Conservation (phyloP, 2,888 invertebrate species). For the Perithous albicinctus region DNA sequence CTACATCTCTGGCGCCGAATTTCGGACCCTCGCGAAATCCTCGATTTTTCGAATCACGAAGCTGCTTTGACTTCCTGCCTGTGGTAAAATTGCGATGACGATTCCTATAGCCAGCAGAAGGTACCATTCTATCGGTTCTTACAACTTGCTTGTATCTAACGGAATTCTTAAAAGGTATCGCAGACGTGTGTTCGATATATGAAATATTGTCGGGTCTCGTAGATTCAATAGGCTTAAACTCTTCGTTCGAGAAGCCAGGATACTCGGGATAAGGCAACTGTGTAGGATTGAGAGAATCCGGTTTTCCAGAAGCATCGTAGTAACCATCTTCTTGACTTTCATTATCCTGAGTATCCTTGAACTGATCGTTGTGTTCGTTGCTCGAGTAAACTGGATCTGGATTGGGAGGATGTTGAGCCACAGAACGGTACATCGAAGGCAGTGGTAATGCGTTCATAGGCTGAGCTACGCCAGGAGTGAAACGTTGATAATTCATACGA, state of each 20-base stretch:
- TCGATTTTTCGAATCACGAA: background rate
- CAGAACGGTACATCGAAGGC: slow-evolving; percentile 26
- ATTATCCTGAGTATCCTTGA: background rate
- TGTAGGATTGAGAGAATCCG: slow-evolving; percentile 24
- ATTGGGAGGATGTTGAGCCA: background rate
- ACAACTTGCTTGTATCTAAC: slow-evolving; percentile 40
- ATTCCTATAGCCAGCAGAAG: slow-evolving; percentile 21
- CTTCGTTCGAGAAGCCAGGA: background rate
- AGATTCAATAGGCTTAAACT: background rate
- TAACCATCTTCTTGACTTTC: background rate
- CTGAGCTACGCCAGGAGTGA: background rate
- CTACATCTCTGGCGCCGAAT: slow-evolving; percentile 32
- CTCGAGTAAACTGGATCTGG: slow-evolving; percentile 7
- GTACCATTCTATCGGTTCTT: slow-evolving; percentile 66
- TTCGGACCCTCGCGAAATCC: slow-evolving; percentile 9
- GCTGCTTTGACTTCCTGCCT: background rate
- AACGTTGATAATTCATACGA: slow-evolving; percentile 12
- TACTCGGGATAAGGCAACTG: slow-evolving; percentile 29
- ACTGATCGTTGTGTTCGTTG: slow-evolving; percentile 13
- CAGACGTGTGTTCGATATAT: background rate
- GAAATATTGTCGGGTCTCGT: slow-evolving; percentile 20
- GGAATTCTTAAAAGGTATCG: slow-evolving; percentile 5
- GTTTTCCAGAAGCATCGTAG: background rate
- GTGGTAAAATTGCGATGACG: background rate
- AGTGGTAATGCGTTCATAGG: slow-evolving; percentile 1